Conservation (phyloP, 2,113 vertebrate genomes). For the Motacilla tschutschensis region DNA sequence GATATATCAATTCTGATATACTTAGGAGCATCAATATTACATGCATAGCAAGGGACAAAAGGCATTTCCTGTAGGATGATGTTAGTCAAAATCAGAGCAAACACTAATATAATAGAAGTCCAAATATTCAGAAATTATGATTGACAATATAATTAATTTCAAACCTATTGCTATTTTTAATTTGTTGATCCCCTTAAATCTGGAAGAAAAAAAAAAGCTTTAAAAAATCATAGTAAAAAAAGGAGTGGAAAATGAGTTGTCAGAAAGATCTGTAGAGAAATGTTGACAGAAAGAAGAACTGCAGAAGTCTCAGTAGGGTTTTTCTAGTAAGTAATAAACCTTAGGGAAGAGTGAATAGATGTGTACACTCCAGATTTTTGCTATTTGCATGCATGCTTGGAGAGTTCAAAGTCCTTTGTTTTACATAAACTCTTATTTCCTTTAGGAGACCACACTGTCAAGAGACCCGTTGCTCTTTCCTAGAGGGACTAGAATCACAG, state of each 20-base stretch:
- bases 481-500: not conserved
- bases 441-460: not conserved
- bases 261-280: not conserved
- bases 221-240: not conserved
- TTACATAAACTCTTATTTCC: not conserved
- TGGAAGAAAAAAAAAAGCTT: not conserved
- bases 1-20: not conserved
- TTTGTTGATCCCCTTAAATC: not conserved
- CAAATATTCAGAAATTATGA: not conserved
- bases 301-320: not conserved
- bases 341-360: not conserved
- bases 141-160: not conserved
- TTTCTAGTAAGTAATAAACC: not conserved
- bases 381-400: not conserved
- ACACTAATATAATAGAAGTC: not conserved
- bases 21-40: not conserved
- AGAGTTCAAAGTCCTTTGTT: not conserved
- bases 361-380: not conserved
- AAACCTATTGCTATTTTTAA: not conserved
- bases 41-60: not conserved
- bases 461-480: not conserved
- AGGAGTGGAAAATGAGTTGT: not conserved
- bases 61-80: not conserved
- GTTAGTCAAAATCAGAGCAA: not conserved
- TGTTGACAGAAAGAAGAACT: not conserved